These are phyloP conservation scores for Anthoscopus minutus DNA, from an alignment of 2,113 vertebrate species.

Conservation along the genomic window DNA sequence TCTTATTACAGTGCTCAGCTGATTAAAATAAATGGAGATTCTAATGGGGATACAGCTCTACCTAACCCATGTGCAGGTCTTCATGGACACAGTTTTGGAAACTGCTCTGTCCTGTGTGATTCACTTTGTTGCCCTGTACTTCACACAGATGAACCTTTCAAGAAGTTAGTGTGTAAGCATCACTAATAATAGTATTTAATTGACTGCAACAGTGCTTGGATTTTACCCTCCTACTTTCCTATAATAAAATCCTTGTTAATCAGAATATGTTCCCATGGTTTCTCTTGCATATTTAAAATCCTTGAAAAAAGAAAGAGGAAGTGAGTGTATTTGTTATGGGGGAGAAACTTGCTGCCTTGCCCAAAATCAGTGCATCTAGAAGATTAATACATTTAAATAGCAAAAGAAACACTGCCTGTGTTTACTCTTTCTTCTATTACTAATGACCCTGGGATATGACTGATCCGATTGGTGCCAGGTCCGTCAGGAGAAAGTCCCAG, in stretches of 20 bases:
- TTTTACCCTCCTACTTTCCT: conserved; percentile 8
- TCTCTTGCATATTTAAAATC: neutral
- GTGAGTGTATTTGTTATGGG: neutral
- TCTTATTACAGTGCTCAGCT: conserved; percentile 54
- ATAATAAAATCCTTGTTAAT: conserved; percentile 16
- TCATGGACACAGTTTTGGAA: neutral
- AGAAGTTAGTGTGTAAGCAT: neutral
- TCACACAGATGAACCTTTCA: neutral
- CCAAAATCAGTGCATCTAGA: neutral
- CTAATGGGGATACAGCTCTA: conserved; percentile 1
- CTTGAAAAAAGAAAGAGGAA: neutral
- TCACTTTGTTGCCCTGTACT: neutral
- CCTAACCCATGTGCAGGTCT: neutral
- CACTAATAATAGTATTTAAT: neutral
- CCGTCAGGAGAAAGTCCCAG: neutral
- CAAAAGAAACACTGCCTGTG: neutral
- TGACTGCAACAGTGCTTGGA: neutral
- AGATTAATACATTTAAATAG: neutral
- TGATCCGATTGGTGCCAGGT: neutral
- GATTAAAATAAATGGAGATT: conserved; percentile 54
- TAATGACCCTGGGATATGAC: neutral
- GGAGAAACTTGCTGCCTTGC: neutral
- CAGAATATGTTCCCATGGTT: neutral
- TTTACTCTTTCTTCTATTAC: neutral
- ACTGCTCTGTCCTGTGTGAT: neutral